phyloP scores from a whole-genome alignment of 2,888 invertebrate genomes.

The Alitta virens region DNA sequence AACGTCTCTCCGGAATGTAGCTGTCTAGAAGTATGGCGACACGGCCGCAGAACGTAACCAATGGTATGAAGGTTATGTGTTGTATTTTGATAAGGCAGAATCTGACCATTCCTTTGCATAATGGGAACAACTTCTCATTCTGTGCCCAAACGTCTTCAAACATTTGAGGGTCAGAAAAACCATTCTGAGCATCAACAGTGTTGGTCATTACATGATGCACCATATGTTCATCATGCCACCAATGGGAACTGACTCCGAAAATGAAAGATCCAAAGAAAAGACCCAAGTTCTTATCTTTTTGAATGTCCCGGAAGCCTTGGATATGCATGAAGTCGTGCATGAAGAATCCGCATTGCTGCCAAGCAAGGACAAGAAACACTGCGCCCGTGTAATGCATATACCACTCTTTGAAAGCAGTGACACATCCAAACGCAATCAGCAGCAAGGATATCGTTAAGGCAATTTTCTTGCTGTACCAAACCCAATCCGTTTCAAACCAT shows the following conservation, averaged over 20 bases:
- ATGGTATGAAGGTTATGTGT: slow-evolving; percentile 27
- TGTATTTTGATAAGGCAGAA: slow-evolving; percentile 23
- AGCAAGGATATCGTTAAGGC: slow-evolving; percentile 9
- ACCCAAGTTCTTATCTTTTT: slow-evolving; percentile 12
- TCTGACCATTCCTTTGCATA: slow-evolving; percentile 20
- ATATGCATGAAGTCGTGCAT: slow-evolving; percentile 30
- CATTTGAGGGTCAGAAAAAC: slow-evolving; percentile 28
- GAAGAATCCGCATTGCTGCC: slow-evolving; percentile 28
- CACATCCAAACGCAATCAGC: not conserved
- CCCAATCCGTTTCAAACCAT: slow-evolving; percentile 21
- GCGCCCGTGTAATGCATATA: slow-evolving; percentile 22
- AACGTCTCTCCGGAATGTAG: slow-evolving; percentile 21
- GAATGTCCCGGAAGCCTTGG: slow-evolving; percentile 15
- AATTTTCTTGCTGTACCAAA: slow-evolving; percentile 21
- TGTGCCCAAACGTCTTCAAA: slow-evolving; percentile 27
- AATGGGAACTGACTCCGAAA: slow-evolving; percentile 24
- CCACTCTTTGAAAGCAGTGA: slow-evolving; percentile 14
- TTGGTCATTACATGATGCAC: slow-evolving; percentile 27
- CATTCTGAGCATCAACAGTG: slow-evolving; percentile 17
- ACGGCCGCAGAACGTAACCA: slow-evolving; percentile 20
- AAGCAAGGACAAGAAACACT: slow-evolving; percentile 21
- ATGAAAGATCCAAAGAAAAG: slow-evolving; percentile 20
- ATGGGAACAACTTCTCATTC: slow-evolving; percentile 25
- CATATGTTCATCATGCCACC: slow-evolving; percentile 31
- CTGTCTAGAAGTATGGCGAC: slow-evolving; percentile 23